Conservation (phyloP, 2,797 vertebrate genomes). For the Gymnopithys bicolor region DNA sequence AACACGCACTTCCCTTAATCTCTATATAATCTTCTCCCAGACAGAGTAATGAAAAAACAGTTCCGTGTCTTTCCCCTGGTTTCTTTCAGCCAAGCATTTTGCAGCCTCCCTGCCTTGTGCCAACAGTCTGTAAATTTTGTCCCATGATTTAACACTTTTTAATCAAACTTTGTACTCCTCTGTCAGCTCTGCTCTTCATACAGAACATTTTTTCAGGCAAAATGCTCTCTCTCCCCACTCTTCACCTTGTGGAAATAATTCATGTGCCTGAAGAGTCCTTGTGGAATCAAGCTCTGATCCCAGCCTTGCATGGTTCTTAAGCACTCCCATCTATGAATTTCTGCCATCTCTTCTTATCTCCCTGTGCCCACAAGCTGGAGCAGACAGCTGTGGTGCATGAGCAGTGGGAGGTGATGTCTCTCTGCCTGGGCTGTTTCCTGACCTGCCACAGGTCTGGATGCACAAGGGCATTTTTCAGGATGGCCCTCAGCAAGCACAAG, state of each 20-base stretch:
- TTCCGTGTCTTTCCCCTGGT: neutral
- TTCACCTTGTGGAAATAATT: neutral
- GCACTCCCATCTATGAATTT: neutral
- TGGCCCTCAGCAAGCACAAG: accelerated
- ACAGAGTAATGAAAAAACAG: constrained; percentile 11
- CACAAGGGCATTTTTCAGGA: neutral
- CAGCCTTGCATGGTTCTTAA: neutral
- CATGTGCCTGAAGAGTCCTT: neutral
- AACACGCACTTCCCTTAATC: neutral
- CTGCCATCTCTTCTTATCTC: neutral
- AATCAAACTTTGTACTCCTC: neutral
- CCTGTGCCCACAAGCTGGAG: neutral
- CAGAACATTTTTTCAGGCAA: neutral
- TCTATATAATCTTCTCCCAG: neutral
- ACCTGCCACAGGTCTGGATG: neutral
- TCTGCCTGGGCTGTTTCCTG: neutral
- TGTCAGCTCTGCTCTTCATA: neutral
- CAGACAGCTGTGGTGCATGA: neutral
- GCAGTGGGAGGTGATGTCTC: neutral
- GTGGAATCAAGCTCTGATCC: neutral
- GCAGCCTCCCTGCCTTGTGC: neutral
- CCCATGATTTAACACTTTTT: neutral
- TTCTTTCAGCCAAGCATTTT: neutral
- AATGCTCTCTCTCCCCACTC: neutral
- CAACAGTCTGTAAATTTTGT: neutral